Evolutionary conservation across 2,888 invertebrate genomes (phyloP), one percentile per base, ranked within the genome.

Genomic region (Pristionchus maxplancki): DNA sequence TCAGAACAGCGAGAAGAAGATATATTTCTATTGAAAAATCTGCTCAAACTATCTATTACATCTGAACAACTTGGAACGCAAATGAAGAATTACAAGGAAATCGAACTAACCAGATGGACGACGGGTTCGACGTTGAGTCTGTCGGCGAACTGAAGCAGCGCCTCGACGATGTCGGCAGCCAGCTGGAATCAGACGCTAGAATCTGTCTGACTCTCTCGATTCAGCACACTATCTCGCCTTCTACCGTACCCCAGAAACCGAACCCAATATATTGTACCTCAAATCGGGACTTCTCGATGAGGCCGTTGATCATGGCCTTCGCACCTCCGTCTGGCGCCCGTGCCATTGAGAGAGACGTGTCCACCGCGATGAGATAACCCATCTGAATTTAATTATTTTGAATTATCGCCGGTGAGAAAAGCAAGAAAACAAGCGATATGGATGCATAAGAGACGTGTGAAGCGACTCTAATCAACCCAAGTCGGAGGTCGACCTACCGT

Each of bases 321-420:
- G 24, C n/a, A 13, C 44, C 28, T 64, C 85, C 85, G 28, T 64
- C 62, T 0, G 20, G 0, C 28, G 85, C n/a, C 2, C 28, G n/a
- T 28, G 64, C 85, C 85, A 85, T 85, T 11, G 85, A 50, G 24
- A 85, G 64, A 2, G 85, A 85, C 11, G 64, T 40, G 13, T 85
- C 85, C n/a, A 85, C 62, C 0, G 85, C 85, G 62, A 85, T 85
- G 24, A 64, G 44, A 44, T 85, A 85, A 9, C 58, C 85, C 85
- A 85, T 85, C 83, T 64, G 40, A 4, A 53, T n/a, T 1, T 0
- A 37, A 20, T 20, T 17, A 17, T 58, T 13, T 67, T 4, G n/a
- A 17, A 6, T n/a, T 24, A 58, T 11, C 24, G 58, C 5, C 5
- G 24, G 58, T 17, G 58, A 24, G 58, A 17, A 58, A 58, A n/a